These are phyloP conservation scores for Oreochromis aureus DNA, from an alignment of 2,113 vertebrate species.

Conservation along the genomic window DNA sequence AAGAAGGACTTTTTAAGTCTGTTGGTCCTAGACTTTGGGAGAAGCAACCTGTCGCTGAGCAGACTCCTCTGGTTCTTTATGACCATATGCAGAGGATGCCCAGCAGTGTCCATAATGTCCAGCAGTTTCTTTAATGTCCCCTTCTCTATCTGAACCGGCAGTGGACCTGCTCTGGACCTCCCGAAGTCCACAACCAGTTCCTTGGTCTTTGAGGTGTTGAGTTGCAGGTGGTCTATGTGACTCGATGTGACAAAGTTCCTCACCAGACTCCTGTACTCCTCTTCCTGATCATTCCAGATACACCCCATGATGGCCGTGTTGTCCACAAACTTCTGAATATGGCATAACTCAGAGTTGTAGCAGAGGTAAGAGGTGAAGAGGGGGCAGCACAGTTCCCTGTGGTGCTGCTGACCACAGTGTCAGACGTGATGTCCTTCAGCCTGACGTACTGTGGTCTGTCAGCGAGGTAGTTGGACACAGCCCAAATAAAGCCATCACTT, in stretches of 20 bases:
- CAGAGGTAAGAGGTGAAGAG: not conserved
- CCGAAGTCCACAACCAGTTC: rapidly evolving
- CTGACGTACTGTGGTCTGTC: not conserved
- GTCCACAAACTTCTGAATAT: not conserved
- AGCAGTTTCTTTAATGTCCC: too few relatives aligned
- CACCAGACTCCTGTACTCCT: not conserved
- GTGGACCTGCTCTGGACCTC: not conserved
- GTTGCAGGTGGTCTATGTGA: not conserved
- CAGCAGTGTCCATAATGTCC: too few relatives aligned
- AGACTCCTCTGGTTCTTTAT: too few relatives aligned
- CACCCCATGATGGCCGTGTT: rapidly evolving
- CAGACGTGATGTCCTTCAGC: rapidly evolving
- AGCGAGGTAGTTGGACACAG: not conserved
- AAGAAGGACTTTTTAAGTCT: too few relatives aligned
- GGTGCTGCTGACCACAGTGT: not conserved
- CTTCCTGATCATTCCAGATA: not conserved
- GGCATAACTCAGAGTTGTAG: not conserved
- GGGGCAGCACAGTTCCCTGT: not conserved
- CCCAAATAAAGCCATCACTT: rapidly evolving
- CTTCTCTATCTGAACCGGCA: not conserved
- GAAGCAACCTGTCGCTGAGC: too few relatives aligned
- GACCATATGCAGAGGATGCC: too few relatives aligned
- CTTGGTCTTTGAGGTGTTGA: not conserved
- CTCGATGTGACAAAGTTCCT: not conserved
- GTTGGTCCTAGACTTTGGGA: too few relatives aligned